Evolutionary conservation across 2,797 vertebrate species (phyloP), one percentile per base, ranked within the genome.

Genomic region (Lithobates pipiens): DNA sequence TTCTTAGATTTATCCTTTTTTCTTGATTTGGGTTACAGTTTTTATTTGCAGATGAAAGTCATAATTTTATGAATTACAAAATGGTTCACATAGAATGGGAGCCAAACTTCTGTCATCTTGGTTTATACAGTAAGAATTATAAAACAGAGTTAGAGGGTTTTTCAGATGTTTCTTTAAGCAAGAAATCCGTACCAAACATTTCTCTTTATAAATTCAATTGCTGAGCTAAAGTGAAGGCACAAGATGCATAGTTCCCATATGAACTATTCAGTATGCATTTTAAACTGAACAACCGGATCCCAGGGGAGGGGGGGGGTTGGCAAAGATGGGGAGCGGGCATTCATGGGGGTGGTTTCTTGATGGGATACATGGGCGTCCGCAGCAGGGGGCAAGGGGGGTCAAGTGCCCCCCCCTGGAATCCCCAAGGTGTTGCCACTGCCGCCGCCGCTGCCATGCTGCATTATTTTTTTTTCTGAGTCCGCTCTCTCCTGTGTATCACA

Each of bases 31-130:
- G 57, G 73, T 75, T 67, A 65, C 36, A 32, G 89, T 68, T 83
- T 74, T 76, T 76, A 76, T 83, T 76, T 34, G 39, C 73, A 83
- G 73, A 73, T 69, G 63, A 83, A 83, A 76, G 42, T 7, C 39
- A 75, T 83, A 61, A 68, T 69, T 75, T 83, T 68, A 68, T 75
- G 54, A 83, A 77, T 84, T 84, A 77, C 61, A 84, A 77, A 84
- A 71, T 54, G 46, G 82, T 65, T 84, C 75, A 77, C 75, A 84
- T 44, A 75, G 75, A 74, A 84, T 71, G 15, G 42, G 67, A 77
- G 82, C 82, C 82, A 84, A 84, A n/a, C 8, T 70, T 77, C 75
- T 84, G 82, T 77, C 75, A 77, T 69, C 34, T 84, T 71, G 32
- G 67, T 84, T 84, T 84, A 84, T 70, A 71, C 75, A 77, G 21